Base-by-base conservation (phyloP, 2,113 vertebrate genomes). In the Pyxicephalus adspersus region DNA sequence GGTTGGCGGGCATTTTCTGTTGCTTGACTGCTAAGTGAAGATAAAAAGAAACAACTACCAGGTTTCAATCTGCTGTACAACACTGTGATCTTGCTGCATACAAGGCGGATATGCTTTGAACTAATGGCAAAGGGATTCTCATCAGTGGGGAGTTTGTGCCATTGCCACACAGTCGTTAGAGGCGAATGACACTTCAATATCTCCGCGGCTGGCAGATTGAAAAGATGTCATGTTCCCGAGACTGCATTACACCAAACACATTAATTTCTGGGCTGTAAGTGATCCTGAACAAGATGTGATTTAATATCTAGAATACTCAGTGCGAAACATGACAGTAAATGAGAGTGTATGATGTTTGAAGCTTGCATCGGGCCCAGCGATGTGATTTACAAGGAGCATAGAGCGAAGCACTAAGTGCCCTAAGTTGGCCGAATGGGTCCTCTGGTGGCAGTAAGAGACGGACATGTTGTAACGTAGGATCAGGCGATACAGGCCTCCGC, bases 371-470 rank as follows among this genome's bases (percentile, higher is more conserved):
- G 15, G 52, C 18, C 34, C 28, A 18, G 15, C 3, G 29, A n/a
- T 2, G 57, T 50, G 52, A 61, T 31, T 57, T 17, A 22, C 31
- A 0, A 50, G 26, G 31, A 31, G 1, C 9, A 76, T 72, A 23
- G 80, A 85, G 85, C 64, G 66, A 45, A 45, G 38, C 11, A 13
- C 38, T 45, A 45, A 45, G 38, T 13, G 38, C 38, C 38, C 38
- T 45, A 45, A 45, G 38, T 45, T 45, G 71, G 77, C 88, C 64
- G 84, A 29, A 85, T 64, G 74, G 45, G 83, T 84, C 80, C 71
- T 87, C 0, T 83, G 84, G 89, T 83, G 80, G 66, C 68, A 76
- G 83, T 87, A 85, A 64, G 84, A 87, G 86, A 73, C 64, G 79
- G 78, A 74, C 79, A 74, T 73, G 65, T 64, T 23, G 26, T 72